Percentiles rank a stretch among this genome's conserved stretches.
phyloP scores from a whole-genome alignment of 1,140 invertebrate species.

The Lordiphosa collinella region DNA sequence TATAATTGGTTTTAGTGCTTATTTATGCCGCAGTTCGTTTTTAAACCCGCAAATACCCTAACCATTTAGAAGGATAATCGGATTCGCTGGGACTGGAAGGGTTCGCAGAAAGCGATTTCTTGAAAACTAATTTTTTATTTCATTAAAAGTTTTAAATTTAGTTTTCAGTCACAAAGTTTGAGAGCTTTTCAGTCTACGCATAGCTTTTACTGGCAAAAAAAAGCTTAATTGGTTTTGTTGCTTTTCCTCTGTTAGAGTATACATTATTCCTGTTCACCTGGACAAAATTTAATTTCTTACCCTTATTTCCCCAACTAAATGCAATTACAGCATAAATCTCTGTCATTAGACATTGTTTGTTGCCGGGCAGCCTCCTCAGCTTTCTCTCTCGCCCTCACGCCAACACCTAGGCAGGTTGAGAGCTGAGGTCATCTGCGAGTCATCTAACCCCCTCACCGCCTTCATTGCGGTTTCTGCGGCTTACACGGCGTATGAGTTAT shows the following conservation, averaged over 20 bases:
- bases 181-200: background rate
- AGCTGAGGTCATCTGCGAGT: slow-evolving; percentile 21
- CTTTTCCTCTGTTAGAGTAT: slow-evolving; percentile 10
- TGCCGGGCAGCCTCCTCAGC: slow-evolving; percentile 28
- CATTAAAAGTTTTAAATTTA: too few relatives aligned
- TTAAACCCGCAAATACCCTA: slow-evolving; percentile 44
- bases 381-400: background rate
- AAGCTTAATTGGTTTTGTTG: too few relatives aligned
- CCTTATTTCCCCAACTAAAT: slow-evolving; percentile 44
- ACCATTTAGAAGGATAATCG: background rate
- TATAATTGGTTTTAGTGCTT: slow-evolving; percentile 74
- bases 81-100: too few relatives aligned
- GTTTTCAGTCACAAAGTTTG: too few relatives aligned
- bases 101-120: too few relatives aligned
- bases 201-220: too few relatives aligned
- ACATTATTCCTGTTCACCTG: slow-evolving; percentile 7
- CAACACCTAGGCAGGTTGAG: slow-evolving; percentile 11
- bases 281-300: background rate
- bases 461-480: slow-evolving; percentile 42
- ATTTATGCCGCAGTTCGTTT: slow-evolving; percentile 73
- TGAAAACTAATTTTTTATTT: too few relatives aligned
- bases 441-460: background rate
- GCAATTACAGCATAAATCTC: slow-evolving; percentile 75
- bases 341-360: slow-evolving; percentile 75
- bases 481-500: slow-evolving; percentile 58